Evolutionary conservation across 1,140 invertebrate species (phyloP).

Genomic region (Saccostrea glomerata): DNA sequence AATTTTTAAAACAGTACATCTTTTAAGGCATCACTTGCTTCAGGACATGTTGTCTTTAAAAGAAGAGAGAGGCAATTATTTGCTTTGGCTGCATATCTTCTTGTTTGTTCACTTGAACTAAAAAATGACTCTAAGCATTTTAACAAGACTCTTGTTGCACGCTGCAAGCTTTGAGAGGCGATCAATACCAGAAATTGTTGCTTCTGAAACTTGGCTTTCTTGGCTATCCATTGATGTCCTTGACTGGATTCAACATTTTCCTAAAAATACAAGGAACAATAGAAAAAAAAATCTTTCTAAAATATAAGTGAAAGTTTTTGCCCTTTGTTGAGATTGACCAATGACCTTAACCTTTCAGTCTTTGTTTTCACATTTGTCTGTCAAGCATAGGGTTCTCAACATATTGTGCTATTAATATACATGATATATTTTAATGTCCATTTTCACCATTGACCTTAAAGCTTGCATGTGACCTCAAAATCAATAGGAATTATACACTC

Average conservation of each 20-base stretch:
- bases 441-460: no score
- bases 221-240: background rate
- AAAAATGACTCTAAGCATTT: conserved; percentile 3
- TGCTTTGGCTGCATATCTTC: conserved; percentile 42
- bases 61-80: conserved; percentile 30
- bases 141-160: conserved; percentile 38
- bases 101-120: conserved; percentile 20
- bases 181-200: background rate
- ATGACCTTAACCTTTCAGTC: no score
- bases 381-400: no score
- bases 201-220: conserved; percentile 2
- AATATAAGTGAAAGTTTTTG: no score
- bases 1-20: background rate
- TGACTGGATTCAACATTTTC: conserved; percentile 3
- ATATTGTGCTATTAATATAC: no score
- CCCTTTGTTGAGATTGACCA: no score
- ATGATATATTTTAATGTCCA: no score
- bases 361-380: no score
- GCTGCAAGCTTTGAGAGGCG: conserved; percentile 11
- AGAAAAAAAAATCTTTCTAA: no score
- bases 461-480: no score
- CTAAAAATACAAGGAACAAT: background rate
- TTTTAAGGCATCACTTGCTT: conserved; percentile 18
- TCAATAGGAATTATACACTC: no score
- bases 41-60: conserved; percentile 41